phyloP scores from a whole-genome alignment of 2,888 invertebrate genomes.

The Pegoplata infirma region DNA sequence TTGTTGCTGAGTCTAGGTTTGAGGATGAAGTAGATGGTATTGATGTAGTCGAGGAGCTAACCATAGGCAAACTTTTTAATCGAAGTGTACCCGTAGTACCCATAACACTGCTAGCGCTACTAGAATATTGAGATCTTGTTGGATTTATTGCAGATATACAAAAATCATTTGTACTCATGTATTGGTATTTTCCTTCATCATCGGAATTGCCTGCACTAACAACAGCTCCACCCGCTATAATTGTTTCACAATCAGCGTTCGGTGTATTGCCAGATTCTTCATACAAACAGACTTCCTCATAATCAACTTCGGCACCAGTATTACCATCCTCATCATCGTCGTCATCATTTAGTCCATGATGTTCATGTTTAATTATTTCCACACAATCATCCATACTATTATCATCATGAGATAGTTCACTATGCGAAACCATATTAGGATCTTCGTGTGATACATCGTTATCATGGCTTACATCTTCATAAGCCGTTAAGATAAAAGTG shows the following conservation, averaged over 20 bases:
- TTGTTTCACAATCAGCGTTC: slow-evolving; percentile 71
- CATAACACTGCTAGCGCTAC: slow-evolving; percentile 57
- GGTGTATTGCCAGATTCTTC: slow-evolving; percentile 71
- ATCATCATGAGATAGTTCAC: slow-evolving; percentile 66
- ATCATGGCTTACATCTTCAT: slow-evolving; percentile 73
- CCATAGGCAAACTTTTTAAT: slow-evolving; percentile 71
- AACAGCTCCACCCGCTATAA: slow-evolving; percentile 64
- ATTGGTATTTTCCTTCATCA: slow-evolving; percentile 68
- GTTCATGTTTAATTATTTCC: slow-evolving; percentile 71
- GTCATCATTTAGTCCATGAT: slow-evolving; percentile 16
- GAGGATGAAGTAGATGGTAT: slow-evolving; percentile 69
- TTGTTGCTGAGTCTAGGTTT: slow-evolving; percentile 34
- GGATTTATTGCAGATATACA: slow-evolving; percentile 70
- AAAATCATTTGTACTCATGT: slow-evolving; percentile 72
- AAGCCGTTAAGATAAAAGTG: slow-evolving; percentile 71
- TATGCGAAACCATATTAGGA: slow-evolving; percentile 68
- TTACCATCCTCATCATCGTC: slow-evolving; percentile 70
- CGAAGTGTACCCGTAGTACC: slow-evolving; percentile 63
- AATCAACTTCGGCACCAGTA: slow-evolving; percentile 70
- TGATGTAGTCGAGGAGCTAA: slow-evolving; percentile 67
- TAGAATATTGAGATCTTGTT: slow-evolving; percentile 58
- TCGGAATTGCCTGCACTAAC: slow-evolving; percentile 67
- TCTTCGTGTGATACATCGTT: slow-evolving; percentile 71
- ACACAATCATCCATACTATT: slow-evolving; percentile 69
- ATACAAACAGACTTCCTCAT: slow-evolving; percentile 74